Conservation (phyloP, 2,113 vertebrate species). For the Tylochromis polylepis region DNA sequence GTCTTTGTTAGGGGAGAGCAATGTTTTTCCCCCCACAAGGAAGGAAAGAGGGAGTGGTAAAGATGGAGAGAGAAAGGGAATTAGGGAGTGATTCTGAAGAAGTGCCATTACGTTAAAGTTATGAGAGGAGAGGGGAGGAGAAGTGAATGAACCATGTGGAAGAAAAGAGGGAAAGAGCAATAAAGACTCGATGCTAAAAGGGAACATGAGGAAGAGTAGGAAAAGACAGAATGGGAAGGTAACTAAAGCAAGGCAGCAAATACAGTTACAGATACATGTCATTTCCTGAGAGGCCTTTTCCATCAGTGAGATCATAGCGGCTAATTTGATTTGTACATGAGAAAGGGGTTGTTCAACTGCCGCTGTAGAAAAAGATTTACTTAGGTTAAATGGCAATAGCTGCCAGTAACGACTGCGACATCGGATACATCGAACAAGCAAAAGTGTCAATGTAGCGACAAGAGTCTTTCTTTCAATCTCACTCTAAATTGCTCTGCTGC, state of each 20-base stretch:
- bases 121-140: neutral
- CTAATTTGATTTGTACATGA: slow-evolving; percentile 50
- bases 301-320: slow-evolving; percentile 45
- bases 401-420: neutral
- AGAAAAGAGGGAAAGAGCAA: neutral
- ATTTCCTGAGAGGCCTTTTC: slow-evolving; percentile 54
- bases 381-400: neutral
- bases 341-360: neutral
- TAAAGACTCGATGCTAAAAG: neutral
- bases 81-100: slow-evolving; percentile 25
- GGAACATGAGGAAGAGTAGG: neutral
- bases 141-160: neutral
- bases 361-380: slow-evolving; percentile 17
- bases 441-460: neutral
- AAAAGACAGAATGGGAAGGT: neutral
- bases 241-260: slow-evolving; percentile 21
- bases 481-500: neutral
- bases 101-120: slow-evolving; percentile 39
- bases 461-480: neutral
- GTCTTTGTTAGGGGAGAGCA: slow-evolving; percentile 61
- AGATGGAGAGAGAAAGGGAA: slow-evolving; percentile 13
- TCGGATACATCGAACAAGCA: neutral
- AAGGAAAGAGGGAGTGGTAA: slow-evolving; percentile 25
- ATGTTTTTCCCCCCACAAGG: slow-evolving; percentile 27
- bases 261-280: slow-evolving; percentile 36